A percentile compares a stretch with the other conserved stretches of the same genome.
Evolutionary conservation across 2,888 invertebrate species (phyloP).

Genomic region (Diogma glabrata): DNA sequence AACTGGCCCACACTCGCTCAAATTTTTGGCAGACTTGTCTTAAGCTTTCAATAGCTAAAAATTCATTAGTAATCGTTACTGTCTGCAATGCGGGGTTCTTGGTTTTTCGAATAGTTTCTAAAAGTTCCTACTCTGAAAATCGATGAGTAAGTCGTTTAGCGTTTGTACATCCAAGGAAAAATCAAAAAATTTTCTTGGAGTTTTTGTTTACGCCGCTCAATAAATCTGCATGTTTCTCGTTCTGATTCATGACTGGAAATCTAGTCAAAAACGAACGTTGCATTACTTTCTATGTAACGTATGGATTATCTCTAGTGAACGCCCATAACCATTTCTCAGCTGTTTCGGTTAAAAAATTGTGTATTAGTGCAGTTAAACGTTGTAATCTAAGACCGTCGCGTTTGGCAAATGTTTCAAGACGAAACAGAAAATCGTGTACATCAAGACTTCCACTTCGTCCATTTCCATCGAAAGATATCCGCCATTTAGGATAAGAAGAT

Average conservation of each 20-base stretch:
- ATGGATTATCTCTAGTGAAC: neutral
- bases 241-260: neutral
- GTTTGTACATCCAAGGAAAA: neutral
- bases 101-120: neutral
- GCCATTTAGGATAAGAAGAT: too few species aligned
- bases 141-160: neutral
- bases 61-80: neutral
- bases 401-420: neutral
- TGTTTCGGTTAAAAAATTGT: neutral
- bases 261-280: neutral
- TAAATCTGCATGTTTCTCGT: neutral
- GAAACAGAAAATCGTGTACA: neutral
- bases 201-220: neutral
- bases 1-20: neutral
- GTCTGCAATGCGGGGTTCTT: neutral
- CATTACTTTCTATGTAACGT: neutral
- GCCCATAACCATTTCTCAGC: neutral
- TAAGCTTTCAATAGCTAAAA: neutral
- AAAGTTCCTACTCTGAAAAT: neutral
- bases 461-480: too few species aligned
- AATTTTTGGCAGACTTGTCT: neutral
- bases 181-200: neutral
- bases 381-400: neutral
- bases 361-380: neutral
- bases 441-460: too few species aligned